Percentiles rank a stretch among this genome's conserved stretches.
Conservation (phyloP, 1,140 invertebrate species). For the Sitobion miscanthi region DNA sequence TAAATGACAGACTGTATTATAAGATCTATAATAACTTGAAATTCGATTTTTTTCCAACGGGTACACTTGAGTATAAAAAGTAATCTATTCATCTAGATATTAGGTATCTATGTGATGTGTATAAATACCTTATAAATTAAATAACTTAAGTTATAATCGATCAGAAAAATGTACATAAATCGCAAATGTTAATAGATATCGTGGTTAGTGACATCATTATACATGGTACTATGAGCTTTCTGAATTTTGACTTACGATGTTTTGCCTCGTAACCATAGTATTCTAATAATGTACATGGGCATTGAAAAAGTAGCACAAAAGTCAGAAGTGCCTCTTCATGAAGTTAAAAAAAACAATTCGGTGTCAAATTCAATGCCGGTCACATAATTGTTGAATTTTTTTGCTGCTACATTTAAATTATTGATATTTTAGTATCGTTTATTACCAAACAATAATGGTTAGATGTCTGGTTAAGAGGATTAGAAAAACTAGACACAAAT, state of each 20-base stretch:
- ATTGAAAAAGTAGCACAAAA: neutral
- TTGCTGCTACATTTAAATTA: neutral
- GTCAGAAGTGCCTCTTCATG: neutral
- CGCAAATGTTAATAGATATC: neutral
- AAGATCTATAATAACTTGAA: neutral
- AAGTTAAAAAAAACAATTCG: neutral
- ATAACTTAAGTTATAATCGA: neutral
- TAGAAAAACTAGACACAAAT: neutral
- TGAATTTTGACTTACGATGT: neutral
- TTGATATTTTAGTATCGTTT: neutral
- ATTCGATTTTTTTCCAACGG: neutral
- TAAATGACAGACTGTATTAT: neutral
- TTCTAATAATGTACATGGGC: too few species aligned
- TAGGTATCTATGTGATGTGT: too few species aligned
- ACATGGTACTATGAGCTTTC: neutral
- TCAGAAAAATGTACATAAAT: neutral
- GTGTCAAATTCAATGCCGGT: neutral
- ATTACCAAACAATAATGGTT: neutral
- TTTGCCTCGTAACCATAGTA: too few species aligned
- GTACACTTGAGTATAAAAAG: too few species aligned
- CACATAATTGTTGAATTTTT: neutral
- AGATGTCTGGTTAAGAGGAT: too few species aligned
- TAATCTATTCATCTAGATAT: too few species aligned
- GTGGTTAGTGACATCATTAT: neutral
- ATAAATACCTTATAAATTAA: too few species aligned